Conservation (phyloP, 1,140 invertebrate genomes). For the Caenorhabditis remanei region DNA sequence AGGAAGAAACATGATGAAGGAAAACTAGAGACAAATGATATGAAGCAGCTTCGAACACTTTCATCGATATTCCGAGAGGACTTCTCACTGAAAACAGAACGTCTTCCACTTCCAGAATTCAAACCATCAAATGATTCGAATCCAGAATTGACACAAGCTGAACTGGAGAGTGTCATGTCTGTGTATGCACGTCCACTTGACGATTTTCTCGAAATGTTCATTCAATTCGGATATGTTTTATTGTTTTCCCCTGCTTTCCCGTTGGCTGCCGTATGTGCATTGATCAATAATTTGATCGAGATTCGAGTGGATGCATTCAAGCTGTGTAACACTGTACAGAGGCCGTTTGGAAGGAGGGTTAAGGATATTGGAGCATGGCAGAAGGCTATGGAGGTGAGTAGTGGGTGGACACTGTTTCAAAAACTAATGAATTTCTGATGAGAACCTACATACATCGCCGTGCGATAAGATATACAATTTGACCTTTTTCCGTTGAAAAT, state of each 20-base stretch:
- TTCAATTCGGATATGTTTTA: constrained; percentile 91
- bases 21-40: neutral
- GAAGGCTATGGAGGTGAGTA: constrained; percentile 80
- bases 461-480: too few relatives aligned
- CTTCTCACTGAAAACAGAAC: constrained; percentile 38
- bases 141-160: constrained; percentile 69
- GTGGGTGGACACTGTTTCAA: neutral
- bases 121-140: constrained; percentile 51
- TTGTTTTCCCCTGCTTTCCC: constrained; percentile 96
- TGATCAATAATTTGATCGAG: constrained; percentile 93
- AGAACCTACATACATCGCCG: too few relatives aligned
- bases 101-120: constrained; percentile 71
- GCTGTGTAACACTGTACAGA: constrained; percentile 90
- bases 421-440: too few relatives aligned
- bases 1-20: neutral
- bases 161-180: constrained; percentile 71
- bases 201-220: constrained; percentile 96
- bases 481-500: too few relatives aligned
- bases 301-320: constrained; percentile 95
- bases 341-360: constrained; percentile 91
- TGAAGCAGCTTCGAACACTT: neutral
- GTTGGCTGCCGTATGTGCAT: constrained; percentile 89
- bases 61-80: constrained; percentile 48
- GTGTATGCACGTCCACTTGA: constrained; percentile 90
- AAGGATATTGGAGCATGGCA: constrained; percentile 96